Evolutionary conservation across 2,797 vertebrate species (phyloP).

Genomic region (Pangasius larnaudii): DNA sequence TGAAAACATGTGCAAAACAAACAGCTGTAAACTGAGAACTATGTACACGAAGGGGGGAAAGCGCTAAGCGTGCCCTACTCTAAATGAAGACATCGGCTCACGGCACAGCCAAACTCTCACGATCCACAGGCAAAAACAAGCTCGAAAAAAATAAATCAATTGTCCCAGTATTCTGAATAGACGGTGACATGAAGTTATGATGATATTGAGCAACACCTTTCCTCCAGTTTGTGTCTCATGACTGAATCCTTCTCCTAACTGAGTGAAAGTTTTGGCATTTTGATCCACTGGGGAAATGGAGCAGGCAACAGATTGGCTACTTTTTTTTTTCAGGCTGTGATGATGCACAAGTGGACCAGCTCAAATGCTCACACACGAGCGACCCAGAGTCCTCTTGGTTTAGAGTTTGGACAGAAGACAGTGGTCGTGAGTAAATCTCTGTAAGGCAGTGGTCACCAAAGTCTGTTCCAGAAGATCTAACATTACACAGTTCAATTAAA

Average conservation of each 20-base stretch:
- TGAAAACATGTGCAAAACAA: conserved; percentile 58
- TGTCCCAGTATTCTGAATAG: conserved; percentile 12
- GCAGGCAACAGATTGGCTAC: background rate
- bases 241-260: conserved; percentile 24
- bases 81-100: conserved; percentile 31
- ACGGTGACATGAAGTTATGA: background rate
- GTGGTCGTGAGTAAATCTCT: background rate
- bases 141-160: background rate
- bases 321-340: background rate
- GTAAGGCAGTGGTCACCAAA: conserved; percentile 31
- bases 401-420: conserved; percentile 18
- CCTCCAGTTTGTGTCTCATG: background rate
- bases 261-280: conserved; percentile 23
- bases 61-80: conserved; percentile 35
- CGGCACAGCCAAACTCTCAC: conserved; percentile 42
- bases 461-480: background rate
- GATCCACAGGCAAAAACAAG: conserved; percentile 36
- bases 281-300: background rate
- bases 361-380: background rate
- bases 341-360: background rate
- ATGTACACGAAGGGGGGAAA: conserved; percentile 15
- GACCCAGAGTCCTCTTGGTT: background rate
- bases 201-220: background rate
- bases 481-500: background rate
- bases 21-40: conserved; percentile 42